Percentiles rank a stretch among this genome's conserved stretches.
phyloP scores from a whole-genome alignment of 2,113 vertebrate species.

The Rhegmatorhina hoffmannsi region DNA sequence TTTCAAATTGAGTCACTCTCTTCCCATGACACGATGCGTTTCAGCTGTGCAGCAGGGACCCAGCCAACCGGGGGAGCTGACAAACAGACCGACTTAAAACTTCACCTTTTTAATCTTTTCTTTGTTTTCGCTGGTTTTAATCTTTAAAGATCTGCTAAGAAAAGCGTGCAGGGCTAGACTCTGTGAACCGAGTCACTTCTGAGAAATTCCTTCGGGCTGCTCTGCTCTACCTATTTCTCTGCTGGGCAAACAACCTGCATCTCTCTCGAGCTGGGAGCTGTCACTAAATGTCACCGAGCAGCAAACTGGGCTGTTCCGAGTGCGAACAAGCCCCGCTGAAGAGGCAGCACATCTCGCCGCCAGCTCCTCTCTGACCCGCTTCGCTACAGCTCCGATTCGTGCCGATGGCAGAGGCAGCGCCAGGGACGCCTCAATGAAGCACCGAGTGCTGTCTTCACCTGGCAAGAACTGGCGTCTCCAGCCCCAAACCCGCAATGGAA shows the following conservation, averaged over 20 bases:
- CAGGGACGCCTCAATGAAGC: background rate
- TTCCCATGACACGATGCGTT: background rate
- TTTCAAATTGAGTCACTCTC: background rate
- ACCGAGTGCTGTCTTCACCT: background rate
- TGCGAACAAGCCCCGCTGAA: background rate
- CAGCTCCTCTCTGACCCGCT: background rate
- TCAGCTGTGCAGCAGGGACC: background rate
- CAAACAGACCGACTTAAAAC: background rate
- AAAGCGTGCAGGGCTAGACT: background rate
- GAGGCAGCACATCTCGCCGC: background rate
- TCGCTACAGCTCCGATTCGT: background rate
- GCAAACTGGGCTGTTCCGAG: background rate
- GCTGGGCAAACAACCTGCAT: background rate
- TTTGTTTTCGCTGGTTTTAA: background rate
- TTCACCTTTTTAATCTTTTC: background rate
- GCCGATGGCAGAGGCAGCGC: background rate
- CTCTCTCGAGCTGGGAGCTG: constrained; percentile 30
- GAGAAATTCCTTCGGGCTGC: background rate
- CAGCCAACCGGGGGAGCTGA: background rate
- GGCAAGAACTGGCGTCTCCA: background rate
- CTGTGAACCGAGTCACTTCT: background rate
- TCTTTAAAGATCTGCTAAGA: background rate
- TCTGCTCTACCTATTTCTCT: background rate
- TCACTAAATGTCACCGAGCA: background rate
- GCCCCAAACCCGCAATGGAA: background rate